A percentile compares a stretch with the other conserved stretches of the same genome.
phyloP scores from a whole-genome alignment of 2,888 invertebrate genomes.

The Morpho deidamia region DNA sequence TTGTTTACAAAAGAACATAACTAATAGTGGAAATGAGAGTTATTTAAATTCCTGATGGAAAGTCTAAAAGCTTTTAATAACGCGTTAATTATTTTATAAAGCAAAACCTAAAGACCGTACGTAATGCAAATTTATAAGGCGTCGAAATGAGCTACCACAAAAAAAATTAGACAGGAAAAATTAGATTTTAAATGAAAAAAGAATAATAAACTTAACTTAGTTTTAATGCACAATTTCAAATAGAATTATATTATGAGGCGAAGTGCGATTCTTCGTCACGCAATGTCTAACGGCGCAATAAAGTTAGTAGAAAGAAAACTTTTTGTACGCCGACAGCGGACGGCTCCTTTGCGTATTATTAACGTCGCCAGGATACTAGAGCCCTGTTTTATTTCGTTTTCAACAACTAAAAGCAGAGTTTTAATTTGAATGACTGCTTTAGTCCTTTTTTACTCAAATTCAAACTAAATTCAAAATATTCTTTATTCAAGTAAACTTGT shows the following conservation, averaged over 20 bases:
- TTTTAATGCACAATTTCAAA: slow-evolving; percentile 54
- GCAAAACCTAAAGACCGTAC: background rate
- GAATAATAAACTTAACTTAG: slow-evolving; percentile 39
- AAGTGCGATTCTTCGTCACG: slow-evolving; percentile 66
- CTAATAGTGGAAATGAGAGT: no score
- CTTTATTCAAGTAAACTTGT: no score
- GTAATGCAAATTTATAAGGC: background rate
- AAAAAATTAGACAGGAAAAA: background rate
- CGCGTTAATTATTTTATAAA: background rate
- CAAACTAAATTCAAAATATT: no score
- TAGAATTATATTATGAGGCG: slow-evolving; percentile 56
- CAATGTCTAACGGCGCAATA: slow-evolving; percentile 73
- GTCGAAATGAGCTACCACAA: background rate
- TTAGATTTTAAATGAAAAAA: slow-evolving; percentile 6
- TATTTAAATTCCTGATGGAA: background rate
- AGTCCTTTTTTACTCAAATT: slow-evolving; percentile 1
- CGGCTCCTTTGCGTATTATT: slow-evolving; percentile 73
- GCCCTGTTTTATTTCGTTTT: slow-evolving; percentile 20
- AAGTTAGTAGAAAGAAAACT: slow-evolving; percentile 72
- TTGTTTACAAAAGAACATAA: no score
- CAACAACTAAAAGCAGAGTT: slow-evolving; percentile 3
- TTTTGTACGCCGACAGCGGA: slow-evolving; percentile 43
- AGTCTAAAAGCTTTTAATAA: slow-evolving; percentile 1
- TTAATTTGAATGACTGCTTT: background rate
- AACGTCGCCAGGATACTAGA: slow-evolving; percentile 48